Evolutionary conservation across 1,140 invertebrate genomes (phyloP).

Genomic region (Drosophila kanapiae): DNA sequence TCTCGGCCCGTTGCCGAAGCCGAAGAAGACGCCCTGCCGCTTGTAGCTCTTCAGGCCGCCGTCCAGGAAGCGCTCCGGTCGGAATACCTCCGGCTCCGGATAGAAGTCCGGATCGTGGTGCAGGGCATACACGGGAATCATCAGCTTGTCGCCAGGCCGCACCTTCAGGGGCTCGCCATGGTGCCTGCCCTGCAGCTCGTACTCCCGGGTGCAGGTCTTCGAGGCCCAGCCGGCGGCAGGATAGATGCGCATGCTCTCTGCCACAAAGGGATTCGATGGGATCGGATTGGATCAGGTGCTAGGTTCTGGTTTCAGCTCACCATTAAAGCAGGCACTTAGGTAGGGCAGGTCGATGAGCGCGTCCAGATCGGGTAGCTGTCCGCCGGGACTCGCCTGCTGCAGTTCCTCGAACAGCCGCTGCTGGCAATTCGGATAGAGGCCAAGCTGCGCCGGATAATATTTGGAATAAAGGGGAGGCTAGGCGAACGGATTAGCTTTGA

Average conservation of each 20-base stretch:
- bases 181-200: conserved; percentile 76
- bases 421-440: conserved; percentile 87
- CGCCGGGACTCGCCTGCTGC: conserved; percentile 81
- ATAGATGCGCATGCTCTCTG: conserved; percentile 87
- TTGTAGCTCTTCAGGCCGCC: conserved; percentile 82
- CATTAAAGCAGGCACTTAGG: conserved; percentile 76
- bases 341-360: conserved; percentile 70
- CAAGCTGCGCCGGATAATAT: conserved; percentile 84
- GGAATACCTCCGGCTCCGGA: conserved; percentile 88
- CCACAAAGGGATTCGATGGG: background rate
- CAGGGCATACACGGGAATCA: conserved; percentile 88
- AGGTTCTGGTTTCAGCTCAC: conserved; percentile 20
- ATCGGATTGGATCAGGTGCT: background rate
- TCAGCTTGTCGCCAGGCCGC: conserved; percentile 85
- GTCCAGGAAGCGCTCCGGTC: conserved; percentile 88
- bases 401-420: conserved; percentile 87
- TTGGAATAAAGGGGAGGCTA: background rate
- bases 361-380: conserved; percentile 58
- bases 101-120: conserved; percentile 89
- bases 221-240: conserved; percentile 86
- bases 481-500: background rate
- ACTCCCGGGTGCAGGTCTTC: conserved; percentile 85
- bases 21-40: conserved; percentile 86
- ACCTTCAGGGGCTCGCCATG: conserved; percentile 56
- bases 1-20: conserved; percentile 89